Evolutionary conservation across 2,888 invertebrate species (phyloP).

Genomic region (Parnassius apollo): DNA sequence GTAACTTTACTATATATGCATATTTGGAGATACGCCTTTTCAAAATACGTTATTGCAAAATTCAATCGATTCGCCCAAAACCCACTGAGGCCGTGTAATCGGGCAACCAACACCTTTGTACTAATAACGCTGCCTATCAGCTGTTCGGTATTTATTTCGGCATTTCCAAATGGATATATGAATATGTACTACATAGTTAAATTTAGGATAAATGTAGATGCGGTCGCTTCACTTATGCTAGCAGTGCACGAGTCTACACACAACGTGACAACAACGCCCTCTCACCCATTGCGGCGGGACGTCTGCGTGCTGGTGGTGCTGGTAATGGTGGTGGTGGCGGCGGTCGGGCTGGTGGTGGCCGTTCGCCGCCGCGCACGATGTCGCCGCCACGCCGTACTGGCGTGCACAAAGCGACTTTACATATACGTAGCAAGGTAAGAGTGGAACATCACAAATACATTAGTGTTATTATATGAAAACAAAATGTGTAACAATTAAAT

Average conservation of each 20-base stretch:
- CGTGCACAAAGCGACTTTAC: constrained; percentile 35
- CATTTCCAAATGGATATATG: too few relatives aligned
- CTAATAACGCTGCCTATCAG: too few relatives aligned
- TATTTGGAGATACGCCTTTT: too few relatives aligned
- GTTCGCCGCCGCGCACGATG: constrained; percentile 73
- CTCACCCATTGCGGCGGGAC: constrained; percentile 71
- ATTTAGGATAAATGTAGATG: too few relatives aligned
- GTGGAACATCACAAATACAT: constrained; percentile 6
- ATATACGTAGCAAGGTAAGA: constrained; percentile 6
- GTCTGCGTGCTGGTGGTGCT: constrained; percentile 69
- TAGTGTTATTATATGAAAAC: neutral
- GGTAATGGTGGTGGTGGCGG: constrained; percentile 61
- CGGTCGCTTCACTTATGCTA: too few relatives aligned
- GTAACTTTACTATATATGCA: too few relatives aligned
- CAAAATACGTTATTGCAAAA: too few relatives aligned
- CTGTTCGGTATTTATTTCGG: too few relatives aligned
- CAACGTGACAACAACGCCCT: constrained; percentile 21
- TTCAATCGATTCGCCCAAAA: too few relatives aligned
- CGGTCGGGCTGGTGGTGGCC: constrained; percentile 73
- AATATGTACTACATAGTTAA: too few relatives aligned
- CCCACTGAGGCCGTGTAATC: too few relatives aligned
- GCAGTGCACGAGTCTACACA: constrained; percentile 18
- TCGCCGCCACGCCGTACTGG: constrained; percentile 78
- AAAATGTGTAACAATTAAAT: neutral
- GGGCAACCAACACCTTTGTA: too few relatives aligned